Base-by-base conservation (phyloP, 37 sponge, comb jelly and placozoan genomes). In the Bolinopsis microptera region DNA sequence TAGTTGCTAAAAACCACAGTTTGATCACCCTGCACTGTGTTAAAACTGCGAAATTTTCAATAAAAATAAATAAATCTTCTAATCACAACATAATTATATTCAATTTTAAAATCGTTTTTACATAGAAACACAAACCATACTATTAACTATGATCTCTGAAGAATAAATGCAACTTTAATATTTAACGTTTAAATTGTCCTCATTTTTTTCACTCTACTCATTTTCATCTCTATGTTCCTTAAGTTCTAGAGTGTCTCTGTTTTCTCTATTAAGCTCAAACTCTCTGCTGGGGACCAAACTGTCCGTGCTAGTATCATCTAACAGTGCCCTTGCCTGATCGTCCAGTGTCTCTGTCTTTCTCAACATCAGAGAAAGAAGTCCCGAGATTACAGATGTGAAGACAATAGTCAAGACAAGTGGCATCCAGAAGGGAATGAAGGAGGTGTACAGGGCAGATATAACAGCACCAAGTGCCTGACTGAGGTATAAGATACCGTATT, bases 401-500 rank as follows among this genome's bases (percentile, higher is more conserved):
- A 40, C 35, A 3, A 86, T 34, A 86, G 27, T 16, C 28, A 86
- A 36, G 0, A 86, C 48, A 9, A 86, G 32, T 3, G 90, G 90
- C 25, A 3, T 24, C 90, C 90, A 86, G 90, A 86, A 86, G 5
- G 90, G 90, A 34, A 86, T 86, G 30, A 39, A 39, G 0, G 48
- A n/a, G 0, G 35, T 34, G 36, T 86, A 86, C 0, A 86, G 8
- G 0, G 35, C n/a, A 0, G 90, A 86, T 0, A 86, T 13, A 35
- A 86, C 61, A 8, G 90, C 90, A 23, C 90, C 90, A 41, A 86
- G 27, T 13, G 61, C 90, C 30, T 86, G 90, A n/a, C 61, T n/a
- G 27, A 86, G 90, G 61, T 86, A 86, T 13, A 86, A 8, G n/a
- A 86, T 41, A 1, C 90, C 90, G 24, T 86, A 86, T 38, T 86